These are phyloP conservation scores for Antheraea assamensis DNA, from an alignment of 2,888 invertebrate species.

Conservation along the genomic window DNA sequence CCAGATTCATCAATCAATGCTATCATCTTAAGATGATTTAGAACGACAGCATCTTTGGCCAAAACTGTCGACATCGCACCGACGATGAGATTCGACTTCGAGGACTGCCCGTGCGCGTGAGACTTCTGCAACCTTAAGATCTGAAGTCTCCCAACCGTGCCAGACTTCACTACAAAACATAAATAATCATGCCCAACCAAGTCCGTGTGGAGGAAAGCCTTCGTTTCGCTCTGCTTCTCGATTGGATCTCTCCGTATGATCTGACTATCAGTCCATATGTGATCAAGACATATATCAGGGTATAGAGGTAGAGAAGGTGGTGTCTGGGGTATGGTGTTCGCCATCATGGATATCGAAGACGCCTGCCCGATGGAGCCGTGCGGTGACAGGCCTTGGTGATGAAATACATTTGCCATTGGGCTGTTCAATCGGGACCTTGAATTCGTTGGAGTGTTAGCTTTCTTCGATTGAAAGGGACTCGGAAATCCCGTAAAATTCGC, in stretches of 20 bases:
- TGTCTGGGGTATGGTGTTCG: constrained; percentile 70
- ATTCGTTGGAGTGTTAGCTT: constrained; percentile 54
- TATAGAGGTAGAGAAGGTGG: constrained; percentile 86
- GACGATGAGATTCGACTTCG: constrained; percentile 86
- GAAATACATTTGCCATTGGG: constrained; percentile 73
- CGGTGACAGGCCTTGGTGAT: constrained; percentile 74
- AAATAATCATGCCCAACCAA: constrained; percentile 92
- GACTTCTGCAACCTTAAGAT: constrained; percentile 86
- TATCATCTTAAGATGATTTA: constrained; percentile 92
- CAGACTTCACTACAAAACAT: constrained; percentile 85
- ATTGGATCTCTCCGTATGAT: constrained; percentile 59
- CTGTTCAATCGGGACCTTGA: constrained; percentile 66
- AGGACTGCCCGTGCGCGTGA: constrained; percentile 69
- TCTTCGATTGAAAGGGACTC: constrained; percentile 70
- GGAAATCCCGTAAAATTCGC: constrained; percentile 67
- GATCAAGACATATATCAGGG: constrained; percentile 94
- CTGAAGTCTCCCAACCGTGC: constrained; percentile 80
- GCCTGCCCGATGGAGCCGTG: constrained; percentile 75
- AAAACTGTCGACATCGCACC: constrained; percentile 87
- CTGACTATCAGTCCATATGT: constrained; percentile 92
- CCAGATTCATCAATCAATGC: constrained; percentile 91
- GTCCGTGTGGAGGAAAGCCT: constrained; percentile 93
- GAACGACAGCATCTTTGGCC: constrained; percentile 92
- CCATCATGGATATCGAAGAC: constrained; percentile 70
- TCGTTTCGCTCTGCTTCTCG: constrained; percentile 67